Evolutionary conservation across 2,888 invertebrate genomes (phyloP).

Genomic region (Synanthedon vespiformis): DNA sequence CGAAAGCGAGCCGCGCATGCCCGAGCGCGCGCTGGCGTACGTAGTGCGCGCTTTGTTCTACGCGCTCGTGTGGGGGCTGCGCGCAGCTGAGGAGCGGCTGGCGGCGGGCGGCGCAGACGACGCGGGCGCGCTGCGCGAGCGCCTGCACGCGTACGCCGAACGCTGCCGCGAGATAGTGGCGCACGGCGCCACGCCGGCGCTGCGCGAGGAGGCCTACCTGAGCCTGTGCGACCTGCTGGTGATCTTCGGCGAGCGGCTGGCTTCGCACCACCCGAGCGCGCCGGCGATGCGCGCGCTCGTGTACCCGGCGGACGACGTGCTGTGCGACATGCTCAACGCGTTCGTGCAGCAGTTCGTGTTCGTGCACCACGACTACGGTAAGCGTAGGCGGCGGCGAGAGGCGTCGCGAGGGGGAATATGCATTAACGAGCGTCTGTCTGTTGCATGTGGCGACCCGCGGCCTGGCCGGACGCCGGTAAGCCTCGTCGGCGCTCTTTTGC

Average conservation of each 20-base stretch:
- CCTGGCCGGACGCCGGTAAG: conserved; percentile 41
- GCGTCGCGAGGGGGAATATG: neutral
- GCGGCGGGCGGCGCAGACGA: conserved; percentile 63
- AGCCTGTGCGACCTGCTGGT: conserved; percentile 96
- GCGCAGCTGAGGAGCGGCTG: conserved; percentile 82
- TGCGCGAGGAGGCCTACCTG: conserved; percentile 89
- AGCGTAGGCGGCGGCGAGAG: conserved; percentile 3
- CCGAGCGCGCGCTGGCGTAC: conserved; percentile 57
- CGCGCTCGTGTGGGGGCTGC: conserved; percentile 89
- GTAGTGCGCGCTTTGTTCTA: conserved; percentile 83
- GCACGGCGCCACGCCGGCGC: conserved; percentile 47
- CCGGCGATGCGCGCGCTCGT: conserved; percentile 57
- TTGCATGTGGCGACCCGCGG: conserved; percentile 35
- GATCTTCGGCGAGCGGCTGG: conserved; percentile 89
- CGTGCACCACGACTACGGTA: conserved; percentile 90
- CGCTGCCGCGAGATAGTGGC: conserved; percentile 66
- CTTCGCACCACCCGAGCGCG: conserved; percentile 48
- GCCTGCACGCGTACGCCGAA: conserved; percentile 81
- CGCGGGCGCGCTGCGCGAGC: conserved; percentile 74
- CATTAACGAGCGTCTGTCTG: conserved; percentile 1
- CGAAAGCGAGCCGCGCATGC: conserved; percentile 40
- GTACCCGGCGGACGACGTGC: conserved; percentile 82
- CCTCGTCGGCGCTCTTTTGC: conserved; percentile 43
- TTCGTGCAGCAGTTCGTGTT: conserved; percentile 96
- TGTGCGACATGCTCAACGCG: conserved; percentile 86